Percentiles rank a stretch among this genome's conserved stretches.
Conservation (phyloP, 53 echinoderm and acorn worm genomes). For the Patiria pectinifera region DNA sequence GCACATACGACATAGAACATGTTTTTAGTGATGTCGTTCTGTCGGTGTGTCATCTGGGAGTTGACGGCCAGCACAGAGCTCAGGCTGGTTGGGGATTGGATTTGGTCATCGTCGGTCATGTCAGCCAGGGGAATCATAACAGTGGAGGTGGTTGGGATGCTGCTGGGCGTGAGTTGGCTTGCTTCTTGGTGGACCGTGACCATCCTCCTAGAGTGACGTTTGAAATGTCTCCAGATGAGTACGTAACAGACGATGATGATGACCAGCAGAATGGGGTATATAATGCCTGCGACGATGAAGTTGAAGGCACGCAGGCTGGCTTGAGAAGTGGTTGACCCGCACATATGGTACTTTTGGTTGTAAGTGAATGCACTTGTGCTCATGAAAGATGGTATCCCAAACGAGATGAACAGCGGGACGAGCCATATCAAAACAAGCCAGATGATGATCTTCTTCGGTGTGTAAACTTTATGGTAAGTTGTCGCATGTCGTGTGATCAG, state of each 20-base stretch:
- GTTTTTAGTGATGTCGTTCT: conserved; percentile 49
- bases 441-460: too few species aligned
- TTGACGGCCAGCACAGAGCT: too few species aligned
- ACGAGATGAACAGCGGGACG: not conserved
- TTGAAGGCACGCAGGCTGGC: not conserved
- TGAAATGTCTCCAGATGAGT: not conserved
- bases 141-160: too few species aligned
- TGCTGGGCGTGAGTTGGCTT: too few species aligned
- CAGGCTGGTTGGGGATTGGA: not conserved
- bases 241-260: too few species aligned
- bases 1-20: too few species aligned
- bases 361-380: not conserved
- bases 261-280: not conserved
- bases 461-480: too few species aligned
- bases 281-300: too few species aligned
- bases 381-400: not conserved
- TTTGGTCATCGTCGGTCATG: too few species aligned
- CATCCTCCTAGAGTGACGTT: not conserved
- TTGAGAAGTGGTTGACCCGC: not conserved
- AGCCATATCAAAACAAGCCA: too few species aligned
- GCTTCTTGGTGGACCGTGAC: not conserved
- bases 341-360: not conserved
- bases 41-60: not conserved
- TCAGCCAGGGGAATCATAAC: too few species aligned
- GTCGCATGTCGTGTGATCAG: too few species aligned